Conservation (phyloP, 64 coral and sea anemone genomes). For the Stichodactyla mertensii region DNA sequence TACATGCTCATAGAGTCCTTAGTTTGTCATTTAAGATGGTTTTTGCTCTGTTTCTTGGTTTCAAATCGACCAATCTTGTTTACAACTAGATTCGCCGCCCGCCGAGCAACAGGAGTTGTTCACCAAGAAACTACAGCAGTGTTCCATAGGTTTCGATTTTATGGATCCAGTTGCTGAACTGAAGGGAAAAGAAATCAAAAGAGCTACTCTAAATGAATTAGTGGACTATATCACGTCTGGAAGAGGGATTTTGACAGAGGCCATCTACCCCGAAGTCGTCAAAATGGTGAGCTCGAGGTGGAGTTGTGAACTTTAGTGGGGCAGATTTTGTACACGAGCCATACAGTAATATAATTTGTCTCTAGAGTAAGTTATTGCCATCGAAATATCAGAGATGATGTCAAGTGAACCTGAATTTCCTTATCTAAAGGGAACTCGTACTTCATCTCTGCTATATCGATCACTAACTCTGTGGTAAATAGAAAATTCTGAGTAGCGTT, state of each 20-base stretch:
- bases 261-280: constrained; percentile 93
- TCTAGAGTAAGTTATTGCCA: background rate
- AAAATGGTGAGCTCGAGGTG: constrained; percentile 81
- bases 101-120: constrained; percentile 99
- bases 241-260: constrained; percentile 87
- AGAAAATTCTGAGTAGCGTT: background rate
- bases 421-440: constrained; percentile 2
- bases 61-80: constrained; percentile 67
- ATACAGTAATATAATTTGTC: background rate
- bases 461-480: constrained; percentile 1
- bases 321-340: background rate
- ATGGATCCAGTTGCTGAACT: constrained; percentile 99
- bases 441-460: background rate
- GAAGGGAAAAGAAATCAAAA: constrained; percentile 97
- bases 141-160: constrained; percentile 99
- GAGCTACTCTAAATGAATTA: constrained; percentile 92
- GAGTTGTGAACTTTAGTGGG: background rate
- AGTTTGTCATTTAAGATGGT: constrained; percentile 12
- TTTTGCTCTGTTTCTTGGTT: constrained; percentile 20
- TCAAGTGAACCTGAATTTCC: constrained; percentile 6
- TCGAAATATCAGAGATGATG: constrained; percentile 4
- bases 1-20: background rate
- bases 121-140: constrained; percentile 98
- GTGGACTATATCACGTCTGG: constrained; percentile 97
- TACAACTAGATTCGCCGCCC: constrained; percentile 89